Conservation (phyloP, 2,888 invertebrate species). For the Macrosoma leucophasiata region DNA sequence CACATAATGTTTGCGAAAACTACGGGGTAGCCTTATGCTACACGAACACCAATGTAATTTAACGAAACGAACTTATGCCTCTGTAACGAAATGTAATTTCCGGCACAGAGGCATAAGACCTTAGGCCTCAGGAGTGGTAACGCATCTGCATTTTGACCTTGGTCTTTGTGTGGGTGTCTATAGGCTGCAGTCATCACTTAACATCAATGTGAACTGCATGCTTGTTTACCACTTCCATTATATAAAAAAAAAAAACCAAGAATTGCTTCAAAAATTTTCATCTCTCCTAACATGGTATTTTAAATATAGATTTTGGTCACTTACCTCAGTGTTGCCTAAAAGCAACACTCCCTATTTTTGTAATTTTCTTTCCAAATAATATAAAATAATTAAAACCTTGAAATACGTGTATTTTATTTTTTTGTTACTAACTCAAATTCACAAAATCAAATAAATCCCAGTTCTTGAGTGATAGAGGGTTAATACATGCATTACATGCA, state of each 20-base stretch:
- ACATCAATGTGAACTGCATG: too few species aligned
- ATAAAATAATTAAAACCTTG: not conserved
- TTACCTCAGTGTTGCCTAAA: conserved; percentile 1
- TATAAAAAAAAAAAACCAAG: too few species aligned
- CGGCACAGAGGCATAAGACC: too few species aligned
- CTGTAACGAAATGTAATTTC: too few species aligned
- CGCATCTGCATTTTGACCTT: too few species aligned
- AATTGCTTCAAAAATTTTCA: conserved; percentile 22
- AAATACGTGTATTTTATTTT: conserved; percentile 4
- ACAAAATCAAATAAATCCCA: conserved; percentile 1
- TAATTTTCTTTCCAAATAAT: not conserved
- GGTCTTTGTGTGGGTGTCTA: too few species aligned
- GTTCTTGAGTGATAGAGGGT: conserved; percentile 3
- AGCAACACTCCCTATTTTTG: conserved; percentile 2
- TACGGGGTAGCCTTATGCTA: conserved; percentile 21
- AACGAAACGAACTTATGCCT: too few species aligned
- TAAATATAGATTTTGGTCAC: not conserved
- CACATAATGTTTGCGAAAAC: conserved; percentile 17
- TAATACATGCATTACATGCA: too few species aligned
- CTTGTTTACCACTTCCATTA: too few species aligned
- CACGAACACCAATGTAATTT: too few species aligned
- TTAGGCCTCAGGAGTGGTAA: too few species aligned
- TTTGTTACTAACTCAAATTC: not conserved
- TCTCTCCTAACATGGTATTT: conserved; percentile 13
- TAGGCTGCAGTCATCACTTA: too few species aligned